These are phyloP conservation scores for Tetramorium simillimum DNA, from an alignment of 1,140 invertebrate genomes.

Conservation along the genomic window DNA sequence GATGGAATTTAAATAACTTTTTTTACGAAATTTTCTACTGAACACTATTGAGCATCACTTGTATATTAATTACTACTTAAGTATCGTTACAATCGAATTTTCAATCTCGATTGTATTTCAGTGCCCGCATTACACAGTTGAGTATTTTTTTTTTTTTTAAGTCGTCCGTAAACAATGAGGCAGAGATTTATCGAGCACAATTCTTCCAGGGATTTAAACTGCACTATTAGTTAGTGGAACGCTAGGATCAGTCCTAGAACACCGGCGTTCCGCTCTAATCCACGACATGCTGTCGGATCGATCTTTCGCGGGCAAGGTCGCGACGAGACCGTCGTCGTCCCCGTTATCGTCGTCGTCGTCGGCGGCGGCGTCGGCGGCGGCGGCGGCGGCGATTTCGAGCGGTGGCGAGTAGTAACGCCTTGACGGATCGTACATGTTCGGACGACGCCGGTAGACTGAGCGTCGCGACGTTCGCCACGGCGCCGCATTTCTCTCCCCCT, in stretches of 20 bases:
- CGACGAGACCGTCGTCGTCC: slow-evolving; percentile 34
- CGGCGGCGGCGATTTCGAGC: slow-evolving; percentile 27
- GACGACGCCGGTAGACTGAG: slow-evolving; percentile 83
- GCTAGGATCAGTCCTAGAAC: neutral
- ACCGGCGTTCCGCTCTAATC: slow-evolving; percentile 30
- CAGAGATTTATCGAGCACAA: neutral
- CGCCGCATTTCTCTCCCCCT: slow-evolving; percentile 72
- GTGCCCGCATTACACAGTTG: neutral
- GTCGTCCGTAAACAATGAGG: neutral
- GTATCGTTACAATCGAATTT: neutral
- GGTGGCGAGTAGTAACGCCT: slow-evolving; percentile 7
- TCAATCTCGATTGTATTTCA: neutral
- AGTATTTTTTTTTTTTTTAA: neutral
- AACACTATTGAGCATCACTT: neutral
- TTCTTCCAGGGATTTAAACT: neutral
- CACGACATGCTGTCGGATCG: slow-evolving; percentile 37
- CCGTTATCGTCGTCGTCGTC: slow-evolving; percentile 21
- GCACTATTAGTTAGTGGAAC: neutral
- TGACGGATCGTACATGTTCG: slow-evolving; percentile 71
- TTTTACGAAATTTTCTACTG: neutral
- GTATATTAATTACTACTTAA: neutral
- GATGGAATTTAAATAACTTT: neutral
- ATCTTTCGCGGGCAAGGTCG: slow-evolving; percentile 60
- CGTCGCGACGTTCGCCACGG: slow-evolving; percentile 80
- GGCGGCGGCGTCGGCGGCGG: slow-evolving; percentile 2